These are phyloP conservation scores for Drosophila anomalata DNA, from an alignment of 2,888 invertebrate genomes.

Conservation along the genomic window DNA sequence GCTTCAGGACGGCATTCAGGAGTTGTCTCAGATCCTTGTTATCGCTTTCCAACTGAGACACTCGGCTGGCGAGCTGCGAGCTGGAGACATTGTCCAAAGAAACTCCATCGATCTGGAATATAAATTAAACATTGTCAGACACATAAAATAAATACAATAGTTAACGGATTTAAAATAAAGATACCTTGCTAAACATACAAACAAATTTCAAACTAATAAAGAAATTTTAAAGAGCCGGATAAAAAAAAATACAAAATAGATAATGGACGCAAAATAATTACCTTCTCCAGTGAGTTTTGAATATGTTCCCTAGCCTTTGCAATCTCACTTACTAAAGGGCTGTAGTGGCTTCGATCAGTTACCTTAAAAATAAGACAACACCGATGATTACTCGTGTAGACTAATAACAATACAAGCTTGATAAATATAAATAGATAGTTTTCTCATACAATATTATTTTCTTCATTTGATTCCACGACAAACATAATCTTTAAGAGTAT, in stretches of 20 bases:
- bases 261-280: slow-evolving; percentile 84
- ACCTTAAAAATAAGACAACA: slow-evolving; percentile 62
- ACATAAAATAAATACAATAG: background rate
- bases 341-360: slow-evolving; percentile 76
- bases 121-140: background rate
- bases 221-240: background rate
- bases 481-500: background rate
- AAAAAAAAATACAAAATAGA: background rate
- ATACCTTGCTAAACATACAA: background rate
- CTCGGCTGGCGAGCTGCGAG: slow-evolving; percentile 85
- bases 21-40: slow-evolving; percentile 85
- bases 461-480: too few relatives aligned
- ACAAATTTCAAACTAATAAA: background rate
- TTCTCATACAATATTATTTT: background rate
- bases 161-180: background rate
- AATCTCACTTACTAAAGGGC: slow-evolving; percentile 92
- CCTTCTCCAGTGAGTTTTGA: slow-evolving; percentile 89
- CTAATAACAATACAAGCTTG: slow-evolving; percentile 3
- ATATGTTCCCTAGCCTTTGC: slow-evolving; percentile 94
- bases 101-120: slow-evolving; percentile 87
- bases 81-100: slow-evolving; percentile 85
- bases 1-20: slow-evolving; percentile 78
- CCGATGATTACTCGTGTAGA: slow-evolving; percentile 20
- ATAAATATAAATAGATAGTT: background rate
- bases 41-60: slow-evolving; percentile 86